Base-by-base conservation (phyloP, 2,113 vertebrate genomes). In the Pelecanoides urinatrix region DNA sequence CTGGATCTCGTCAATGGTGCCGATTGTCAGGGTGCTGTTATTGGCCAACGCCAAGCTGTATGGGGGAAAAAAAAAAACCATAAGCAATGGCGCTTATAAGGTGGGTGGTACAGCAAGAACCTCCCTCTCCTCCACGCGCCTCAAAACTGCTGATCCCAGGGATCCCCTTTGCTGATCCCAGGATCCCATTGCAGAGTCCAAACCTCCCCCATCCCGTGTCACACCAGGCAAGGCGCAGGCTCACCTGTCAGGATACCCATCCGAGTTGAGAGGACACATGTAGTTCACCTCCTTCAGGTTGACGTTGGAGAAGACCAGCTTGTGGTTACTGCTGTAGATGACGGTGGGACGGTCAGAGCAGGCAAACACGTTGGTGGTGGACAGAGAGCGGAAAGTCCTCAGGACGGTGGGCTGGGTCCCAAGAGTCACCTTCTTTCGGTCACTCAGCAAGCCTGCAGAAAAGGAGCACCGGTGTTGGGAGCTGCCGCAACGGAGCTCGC, bases 231-330 rank as follows among this genome's bases (percentile, higher is more conserved):
- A 73, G 40, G 44, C 1, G n/a, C 34, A 22, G 23, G 16, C 98
- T 94, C 72, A 99, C 99, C 99, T 99, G 98, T 99, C 99, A 0
- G 99, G 99, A 59, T 99, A 99, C 0, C 99, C 99, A 42, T 99
- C 99, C 0, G 99, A 99, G 98, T 99, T 99, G 94, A 99, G 99
- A 5, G 99, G 99, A 95, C 99, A 99, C 99, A 99, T 99, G 94
- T 99, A 99, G 97, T 99, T 99, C 97, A 99, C 99, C 92, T 99
- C 99, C 97, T 99, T 99, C 89, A 99, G 99, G 98, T 99, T 99
- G 97, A 99, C 99, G 0, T 99, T 99, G 94, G 99, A 99, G 98
- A 99, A 99, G 80, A 99, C 99, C 93, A 99, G 98, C 90, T 99
- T 99, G 98, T 99, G 99, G 97, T 99, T 99, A 97, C 99, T 99